These are phyloP conservation scores for Hydropotes inermis DNA, from an alignment of 2,113 vertebrate genomes.

Conservation along the genomic window DNA sequence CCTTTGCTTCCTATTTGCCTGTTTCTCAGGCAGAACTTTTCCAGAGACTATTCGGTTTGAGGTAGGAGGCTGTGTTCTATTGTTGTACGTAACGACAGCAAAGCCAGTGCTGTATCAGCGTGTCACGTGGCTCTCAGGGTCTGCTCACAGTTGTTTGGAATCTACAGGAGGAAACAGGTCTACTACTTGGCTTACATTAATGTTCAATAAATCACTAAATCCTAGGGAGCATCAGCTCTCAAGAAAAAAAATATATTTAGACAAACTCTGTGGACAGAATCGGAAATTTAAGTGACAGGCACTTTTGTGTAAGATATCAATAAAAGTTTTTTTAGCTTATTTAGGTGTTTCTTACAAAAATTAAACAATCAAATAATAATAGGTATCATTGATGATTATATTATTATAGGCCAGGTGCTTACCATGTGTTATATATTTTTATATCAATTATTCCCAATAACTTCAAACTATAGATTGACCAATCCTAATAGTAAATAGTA, in stretches of 20 bases:
- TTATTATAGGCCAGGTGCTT: not conserved
- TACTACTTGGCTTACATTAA: not conserved
- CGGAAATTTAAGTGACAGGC: not conserved
- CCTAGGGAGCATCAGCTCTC: not conserved
- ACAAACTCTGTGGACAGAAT: not conserved
- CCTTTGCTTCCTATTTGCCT: not conserved
- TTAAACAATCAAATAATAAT: not conserved
- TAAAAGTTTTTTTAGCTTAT: not conserved
- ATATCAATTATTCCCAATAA: not conserved
- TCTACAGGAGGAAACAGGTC: not conserved
- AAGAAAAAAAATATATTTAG: not conserved
- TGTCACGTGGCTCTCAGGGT: not conserved
- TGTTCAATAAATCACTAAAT: not conserved
- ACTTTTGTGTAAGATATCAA: not conserved
- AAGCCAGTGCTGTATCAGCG: not conserved
- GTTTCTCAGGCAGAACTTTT: not conserved
- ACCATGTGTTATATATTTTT: not conserved
- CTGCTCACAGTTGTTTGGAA: not conserved
- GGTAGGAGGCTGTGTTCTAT: not conserved
- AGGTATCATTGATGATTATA: not conserved
- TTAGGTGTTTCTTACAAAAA: constrained; percentile 3
- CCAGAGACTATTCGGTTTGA: not conserved
- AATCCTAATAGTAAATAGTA: not conserved
- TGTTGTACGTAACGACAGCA: not conserved
- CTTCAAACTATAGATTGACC: not conserved